Conservation (phyloP, 2,888 invertebrate species). For the Aphidius colemani region DNA sequence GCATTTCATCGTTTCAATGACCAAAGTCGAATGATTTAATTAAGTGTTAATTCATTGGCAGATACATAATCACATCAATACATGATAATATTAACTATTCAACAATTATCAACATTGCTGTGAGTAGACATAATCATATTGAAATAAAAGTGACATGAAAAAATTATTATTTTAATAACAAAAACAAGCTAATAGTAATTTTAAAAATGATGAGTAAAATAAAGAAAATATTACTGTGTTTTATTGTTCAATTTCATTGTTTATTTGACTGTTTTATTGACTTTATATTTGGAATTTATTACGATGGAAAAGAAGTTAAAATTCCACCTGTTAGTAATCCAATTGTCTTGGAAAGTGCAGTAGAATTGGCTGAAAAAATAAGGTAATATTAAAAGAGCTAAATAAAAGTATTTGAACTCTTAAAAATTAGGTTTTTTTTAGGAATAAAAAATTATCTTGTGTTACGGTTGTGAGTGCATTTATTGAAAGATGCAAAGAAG, state of each 20-base stretch:
- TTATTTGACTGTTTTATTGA: constrained; percentile 60
- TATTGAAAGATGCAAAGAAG: constrained; percentile 76
- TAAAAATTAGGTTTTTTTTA: constrained; percentile 20
- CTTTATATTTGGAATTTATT: constrained; percentile 58
- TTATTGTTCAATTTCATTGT: constrained; percentile 46
- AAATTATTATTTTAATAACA: too few species aligned
- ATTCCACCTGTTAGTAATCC: constrained; percentile 58
- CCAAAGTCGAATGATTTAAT: too few species aligned
- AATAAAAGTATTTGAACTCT: too few species aligned
- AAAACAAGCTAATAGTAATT: too few species aligned
- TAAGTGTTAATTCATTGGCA: too few species aligned
- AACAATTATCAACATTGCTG: too few species aligned
- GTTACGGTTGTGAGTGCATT: constrained; percentile 74
- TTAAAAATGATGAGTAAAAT: too few species aligned
- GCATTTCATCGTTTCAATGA: too few species aligned
- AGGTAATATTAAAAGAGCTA: constrained; percentile 51
- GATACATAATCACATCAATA: too few species aligned
- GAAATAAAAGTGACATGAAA: too few species aligned
- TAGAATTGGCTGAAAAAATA: constrained; percentile 71
- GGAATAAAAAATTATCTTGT: constrained; percentile 66
- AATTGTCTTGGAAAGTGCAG: constrained; percentile 69
- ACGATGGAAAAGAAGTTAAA: constrained; percentile 53
- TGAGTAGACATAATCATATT: too few species aligned
- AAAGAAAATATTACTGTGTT: constrained; percentile 37
- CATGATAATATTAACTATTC: too few species aligned